A percentile compares a stretch with the other conserved stretches of the same genome.
phyloP scores from a whole-genome alignment of 1,140 invertebrate genomes.

The Zaprionus ornatus region DNA sequence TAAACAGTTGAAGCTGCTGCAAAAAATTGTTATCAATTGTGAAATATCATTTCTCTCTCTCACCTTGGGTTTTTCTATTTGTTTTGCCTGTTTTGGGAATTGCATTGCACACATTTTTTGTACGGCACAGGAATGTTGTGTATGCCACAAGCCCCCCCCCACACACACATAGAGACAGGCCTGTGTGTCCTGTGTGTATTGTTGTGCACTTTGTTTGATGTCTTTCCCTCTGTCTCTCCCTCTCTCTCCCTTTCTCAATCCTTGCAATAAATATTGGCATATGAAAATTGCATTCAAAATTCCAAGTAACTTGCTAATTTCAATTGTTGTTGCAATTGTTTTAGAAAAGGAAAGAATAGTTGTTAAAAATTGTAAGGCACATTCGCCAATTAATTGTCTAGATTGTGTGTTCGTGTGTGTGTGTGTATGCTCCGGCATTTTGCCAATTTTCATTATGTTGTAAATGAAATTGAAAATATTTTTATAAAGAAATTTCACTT shows the following conservation, averaged over 20 bases:
- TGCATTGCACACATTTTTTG: constrained; percentile 36
- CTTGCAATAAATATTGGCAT: constrained; percentile 47
- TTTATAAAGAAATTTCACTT: neutral
- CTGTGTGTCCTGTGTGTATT: constrained; percentile 9
- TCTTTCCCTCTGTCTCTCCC: neutral
- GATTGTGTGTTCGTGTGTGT: neutral
- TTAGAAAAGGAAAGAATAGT: too few relatives aligned
- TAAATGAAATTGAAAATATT: constrained; percentile 31
- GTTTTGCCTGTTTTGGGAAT: constrained; percentile 32
- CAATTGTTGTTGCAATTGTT: constrained; percentile 16
- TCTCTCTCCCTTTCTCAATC: neutral
- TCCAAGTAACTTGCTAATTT: constrained; percentile 39
- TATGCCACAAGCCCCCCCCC: neutral
- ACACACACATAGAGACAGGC: neutral
- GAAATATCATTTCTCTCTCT: constrained; percentile 28
- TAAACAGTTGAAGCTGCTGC: neutral
- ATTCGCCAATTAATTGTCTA: constrained; percentile 27
- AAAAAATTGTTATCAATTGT: constrained; percentile 30
- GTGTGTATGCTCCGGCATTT: neutral
- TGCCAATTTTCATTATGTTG: constrained; percentile 29
- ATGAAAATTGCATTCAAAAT: constrained; percentile 43
- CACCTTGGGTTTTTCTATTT: neutral
- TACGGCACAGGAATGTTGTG: constrained; percentile 21
- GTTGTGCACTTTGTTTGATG: constrained; percentile 35
- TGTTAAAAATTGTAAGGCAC: neutral